These are phyloP conservation scores for Anhinga anhinga DNA, from an alignment of 2,113 vertebrate genomes.

Conservation along the genomic window DNA sequence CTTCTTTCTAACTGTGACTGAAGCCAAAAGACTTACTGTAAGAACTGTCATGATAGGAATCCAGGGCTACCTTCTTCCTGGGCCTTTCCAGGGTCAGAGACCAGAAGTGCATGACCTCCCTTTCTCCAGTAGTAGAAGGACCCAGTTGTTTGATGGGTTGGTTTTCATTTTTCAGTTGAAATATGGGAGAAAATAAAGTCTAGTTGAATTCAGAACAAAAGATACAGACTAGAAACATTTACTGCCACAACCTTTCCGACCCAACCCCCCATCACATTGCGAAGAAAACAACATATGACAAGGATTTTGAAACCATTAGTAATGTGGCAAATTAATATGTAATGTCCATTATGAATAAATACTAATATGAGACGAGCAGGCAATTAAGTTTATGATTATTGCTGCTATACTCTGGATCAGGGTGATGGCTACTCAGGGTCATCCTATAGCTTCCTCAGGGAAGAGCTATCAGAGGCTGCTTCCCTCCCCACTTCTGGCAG, in stretches of 20 bases:
- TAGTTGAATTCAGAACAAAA: not conserved
- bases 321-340: not conserved
- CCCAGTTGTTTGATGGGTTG: not conserved
- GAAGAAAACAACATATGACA: not conserved
- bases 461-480: not conserved
- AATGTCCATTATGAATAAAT: not conserved
- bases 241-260: not conserved
- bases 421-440: not conserved
- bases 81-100: not conserved
- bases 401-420: not conserved
- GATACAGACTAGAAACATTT: not conserved
- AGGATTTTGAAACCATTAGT: not conserved
- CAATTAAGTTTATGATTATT: not conserved
- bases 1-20: not conserved
- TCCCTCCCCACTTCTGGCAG: not conserved
- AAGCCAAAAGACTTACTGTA: not conserved
- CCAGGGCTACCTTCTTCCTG: not conserved
- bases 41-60: not conserved
- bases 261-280: rapidly evolving
- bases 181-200: not conserved
- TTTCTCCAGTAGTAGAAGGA: not conserved
- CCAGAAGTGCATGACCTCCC: not conserved
- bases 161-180: not conserved
- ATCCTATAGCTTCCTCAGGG: not conserved
- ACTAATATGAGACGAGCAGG: not conserved